A percentile compares a stretch with the other conserved stretches of the same genome.
phyloP scores from a whole-genome alignment of 1,140 invertebrate genomes.

The Eriosoma lanigerum region DNA sequence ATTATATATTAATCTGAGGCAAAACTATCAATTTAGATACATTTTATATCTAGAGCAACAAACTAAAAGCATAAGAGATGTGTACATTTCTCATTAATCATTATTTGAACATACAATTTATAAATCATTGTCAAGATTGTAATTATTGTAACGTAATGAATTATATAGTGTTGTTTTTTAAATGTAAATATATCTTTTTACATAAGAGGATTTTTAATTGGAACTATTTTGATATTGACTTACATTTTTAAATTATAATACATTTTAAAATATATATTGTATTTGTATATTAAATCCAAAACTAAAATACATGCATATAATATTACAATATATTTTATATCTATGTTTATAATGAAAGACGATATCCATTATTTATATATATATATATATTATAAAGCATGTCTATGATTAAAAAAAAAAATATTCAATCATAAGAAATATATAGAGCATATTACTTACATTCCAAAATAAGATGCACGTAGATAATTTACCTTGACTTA shows the following conservation, averaged over 20 bases:
- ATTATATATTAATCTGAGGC: neutral
- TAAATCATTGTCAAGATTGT: neutral
- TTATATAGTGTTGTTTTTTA: neutral
- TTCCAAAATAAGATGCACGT: conserved; percentile 16
- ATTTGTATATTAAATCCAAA: neutral
- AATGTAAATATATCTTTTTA: conserved; percentile 6
- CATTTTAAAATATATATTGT: neutral
- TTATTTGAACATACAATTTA: no score
- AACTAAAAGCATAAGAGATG: no score
- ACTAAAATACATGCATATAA: neutral
- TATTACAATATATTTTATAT: conserved; percentile 12
- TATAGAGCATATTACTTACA: conserved; percentile 28
- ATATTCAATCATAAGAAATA: neutral
- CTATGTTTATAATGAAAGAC: neutral
- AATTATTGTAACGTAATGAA: neutral
- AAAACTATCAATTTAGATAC: no score
- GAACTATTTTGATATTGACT: neutral
- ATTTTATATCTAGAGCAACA: no score
- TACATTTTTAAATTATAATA: neutral
- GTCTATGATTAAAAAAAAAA: neutral
- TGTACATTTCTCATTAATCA: no score
- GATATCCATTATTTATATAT: neutral
- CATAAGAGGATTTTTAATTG: neutral
- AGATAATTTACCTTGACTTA: conserved; percentile 30
- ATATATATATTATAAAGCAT: neutral